Conservation (phyloP, 2,888 invertebrate genomes). For the Rhamnusium bicolor region DNA sequence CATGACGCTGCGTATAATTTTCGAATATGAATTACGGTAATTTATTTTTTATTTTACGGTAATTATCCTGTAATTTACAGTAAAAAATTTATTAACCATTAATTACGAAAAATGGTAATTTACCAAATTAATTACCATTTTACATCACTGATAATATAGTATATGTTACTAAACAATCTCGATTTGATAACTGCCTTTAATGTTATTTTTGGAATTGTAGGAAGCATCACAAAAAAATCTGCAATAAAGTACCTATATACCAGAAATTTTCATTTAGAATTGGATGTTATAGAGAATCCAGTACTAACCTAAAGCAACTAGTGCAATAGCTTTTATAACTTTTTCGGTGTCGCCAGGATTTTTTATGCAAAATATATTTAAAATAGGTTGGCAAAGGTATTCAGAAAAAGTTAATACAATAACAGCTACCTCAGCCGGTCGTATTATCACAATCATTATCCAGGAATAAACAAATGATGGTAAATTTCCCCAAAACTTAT, state of each 20-base stretch:
- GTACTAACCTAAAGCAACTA: slow-evolving; percentile 77
- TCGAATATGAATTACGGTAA: too few species aligned
- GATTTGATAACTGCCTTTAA: too few species aligned
- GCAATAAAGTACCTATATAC: background rate
- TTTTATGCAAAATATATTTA: slow-evolving; percentile 68
- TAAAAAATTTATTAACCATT: too few species aligned
- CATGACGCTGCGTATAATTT: too few species aligned
- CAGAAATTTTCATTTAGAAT: background rate
- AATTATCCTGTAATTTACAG: too few species aligned
- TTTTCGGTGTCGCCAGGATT: slow-evolving; percentile 67
- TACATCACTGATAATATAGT: too few species aligned
- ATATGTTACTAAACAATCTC: too few species aligned
- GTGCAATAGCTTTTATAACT: slow-evolving; percentile 77
- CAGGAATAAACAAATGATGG: slow-evolving; percentile 85
- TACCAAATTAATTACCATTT: too few species aligned
- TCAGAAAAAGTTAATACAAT: slow-evolving; percentile 84
- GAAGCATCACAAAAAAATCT: too few species aligned
- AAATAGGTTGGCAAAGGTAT: slow-evolving; percentile 81
- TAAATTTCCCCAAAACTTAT: slow-evolving; percentile 81
- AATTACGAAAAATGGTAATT: too few species aligned
- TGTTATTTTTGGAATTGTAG: too few species aligned
- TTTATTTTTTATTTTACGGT: too few species aligned
- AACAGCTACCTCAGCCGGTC: slow-evolving; percentile 86
- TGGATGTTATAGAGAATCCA: background rate
- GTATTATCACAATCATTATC: slow-evolving; percentile 82